These are phyloP conservation scores for Campylomormyrus tamandua DNA, from an alignment of 2,113 vertebrate genomes.

Conservation along the genomic window DNA sequence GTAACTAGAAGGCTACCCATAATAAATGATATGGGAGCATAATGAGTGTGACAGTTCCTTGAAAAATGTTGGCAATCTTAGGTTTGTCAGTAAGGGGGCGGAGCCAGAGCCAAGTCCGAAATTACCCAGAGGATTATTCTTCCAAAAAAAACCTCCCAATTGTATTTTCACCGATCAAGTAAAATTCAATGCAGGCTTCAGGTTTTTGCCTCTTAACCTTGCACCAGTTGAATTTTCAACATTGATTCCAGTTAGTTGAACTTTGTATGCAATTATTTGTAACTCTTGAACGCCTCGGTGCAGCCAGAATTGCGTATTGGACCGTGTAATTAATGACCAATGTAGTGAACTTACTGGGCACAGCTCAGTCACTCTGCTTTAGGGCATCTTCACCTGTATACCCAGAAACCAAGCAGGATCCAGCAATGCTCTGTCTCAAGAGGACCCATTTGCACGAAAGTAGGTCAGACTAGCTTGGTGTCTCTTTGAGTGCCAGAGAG, in stretches of 20 bases:
- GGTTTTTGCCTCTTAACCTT: neutral
- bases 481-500: neutral
- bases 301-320: neutral
- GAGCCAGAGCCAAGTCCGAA: neutral
- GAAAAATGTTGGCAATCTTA: neutral
- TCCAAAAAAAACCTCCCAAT: neutral
- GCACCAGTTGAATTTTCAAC: neutral
- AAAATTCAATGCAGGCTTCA: neutral
- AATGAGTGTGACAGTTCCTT: neutral
- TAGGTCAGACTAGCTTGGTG: neutral
- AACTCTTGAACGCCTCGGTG: neutral
- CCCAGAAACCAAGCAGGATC: neutral
- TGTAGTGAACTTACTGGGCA: neutral
- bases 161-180: neutral
- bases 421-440: neutral
- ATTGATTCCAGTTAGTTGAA: neutral
- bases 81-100: neutral
- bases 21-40: neutral
- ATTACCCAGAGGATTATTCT: neutral
- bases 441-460: neutral
- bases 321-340: neutral
- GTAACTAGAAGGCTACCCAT: neutral
- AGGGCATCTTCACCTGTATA: neutral
- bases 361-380: neutral
- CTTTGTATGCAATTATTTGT: neutral